A percentile compares a stretch with the other conserved stretches of the same genome.
phyloP scores from a whole-genome alignment of 2,113 vertebrate genomes.

The Chloroceryle aenea region DNA sequence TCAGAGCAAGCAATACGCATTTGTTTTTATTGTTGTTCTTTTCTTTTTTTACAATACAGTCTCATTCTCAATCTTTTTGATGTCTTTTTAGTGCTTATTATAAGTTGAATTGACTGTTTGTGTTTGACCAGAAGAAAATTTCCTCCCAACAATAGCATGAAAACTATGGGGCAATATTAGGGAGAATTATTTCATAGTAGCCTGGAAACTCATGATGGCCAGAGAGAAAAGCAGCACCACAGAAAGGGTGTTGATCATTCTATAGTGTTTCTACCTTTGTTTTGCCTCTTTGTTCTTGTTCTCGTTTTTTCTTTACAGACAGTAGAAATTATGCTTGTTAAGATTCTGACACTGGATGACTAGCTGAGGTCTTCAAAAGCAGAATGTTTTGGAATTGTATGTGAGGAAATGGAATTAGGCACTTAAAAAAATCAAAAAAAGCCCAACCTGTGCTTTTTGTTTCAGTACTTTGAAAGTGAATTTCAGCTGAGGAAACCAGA shows the following conservation, averaged over 20 bases:
- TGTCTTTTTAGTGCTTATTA: not conserved
- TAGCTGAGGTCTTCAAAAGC: not conserved
- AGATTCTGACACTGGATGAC: not conserved
- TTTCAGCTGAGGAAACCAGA: not conserved
- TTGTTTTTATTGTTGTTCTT: not conserved
- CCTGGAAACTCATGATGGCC: not conserved
- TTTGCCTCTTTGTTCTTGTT: not conserved
- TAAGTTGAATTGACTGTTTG: not conserved
- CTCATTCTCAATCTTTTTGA: not conserved
- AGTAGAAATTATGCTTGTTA: not conserved
- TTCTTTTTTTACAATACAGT: not conserved
- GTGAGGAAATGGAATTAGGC: not conserved
- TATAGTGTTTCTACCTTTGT: not conserved
- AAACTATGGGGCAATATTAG: not conserved
- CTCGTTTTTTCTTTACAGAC: not conserved
- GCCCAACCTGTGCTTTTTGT: not conserved
- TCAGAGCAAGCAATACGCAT: not conserved
- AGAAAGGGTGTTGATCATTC: not conserved
- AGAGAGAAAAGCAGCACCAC: not conserved
- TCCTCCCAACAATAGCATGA: not conserved
- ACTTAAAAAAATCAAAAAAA: not conserved
- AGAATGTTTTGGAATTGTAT: not conserved
- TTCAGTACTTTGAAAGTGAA: not conserved
- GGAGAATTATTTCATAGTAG: not conserved
- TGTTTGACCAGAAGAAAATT: not conserved